Evolutionary conservation across 1,140 invertebrate genomes (phyloP), one percentile per base, ranked within the genome.

Genomic region (Euura saliciscinereae): DNA sequence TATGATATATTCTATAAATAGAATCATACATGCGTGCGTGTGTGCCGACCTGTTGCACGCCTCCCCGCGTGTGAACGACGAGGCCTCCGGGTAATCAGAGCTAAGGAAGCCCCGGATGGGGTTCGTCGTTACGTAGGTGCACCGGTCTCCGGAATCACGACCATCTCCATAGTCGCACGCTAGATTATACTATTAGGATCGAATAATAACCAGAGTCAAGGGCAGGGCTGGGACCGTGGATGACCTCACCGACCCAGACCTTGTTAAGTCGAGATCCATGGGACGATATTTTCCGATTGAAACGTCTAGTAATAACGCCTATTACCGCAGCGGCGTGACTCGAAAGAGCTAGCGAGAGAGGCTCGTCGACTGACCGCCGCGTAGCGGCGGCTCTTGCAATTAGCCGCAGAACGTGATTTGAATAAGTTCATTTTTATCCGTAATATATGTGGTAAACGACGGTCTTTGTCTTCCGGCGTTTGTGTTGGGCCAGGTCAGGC

Each of bases 41-140:
- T 78, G 28, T 79, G 78, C 79, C 80, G 83, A 85, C 83, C 84
- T 85, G 83, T 85, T 85, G 84, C 84, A 80, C 79, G 79, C 82
- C 71, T 79, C 51, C 13, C 80, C 81, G 81, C 83, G 81, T 82
- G 79, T 80, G 81, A 81, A 82, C 80, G 76, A 73, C 76, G 77
- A 82, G 79, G 79, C 79, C 80, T 82, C 81, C 78, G 51, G 51
- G 51, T 59, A 59, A 59, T 59, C 51, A 59, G 51, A 59, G 51
- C 51, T 59, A 8, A 59, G 51, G 51, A 59, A 59, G 51, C 51
- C 5, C 8, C 51, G 10, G 28, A 28, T 28, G 28, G 28, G 28
- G 28, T 28, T 28, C 28, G 28, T 28, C 28, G 28, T 28, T 28
- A 28, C 28, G 28, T 28, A 28, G 28, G 28, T 28, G 28, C 28